A percentile compares a stretch with the other conserved stretches of the same genome.
These are phyloP conservation scores for Strigops habroptila DNA, from an alignment of 2,113 vertebrate species.

Conservation along the genomic window DNA sequence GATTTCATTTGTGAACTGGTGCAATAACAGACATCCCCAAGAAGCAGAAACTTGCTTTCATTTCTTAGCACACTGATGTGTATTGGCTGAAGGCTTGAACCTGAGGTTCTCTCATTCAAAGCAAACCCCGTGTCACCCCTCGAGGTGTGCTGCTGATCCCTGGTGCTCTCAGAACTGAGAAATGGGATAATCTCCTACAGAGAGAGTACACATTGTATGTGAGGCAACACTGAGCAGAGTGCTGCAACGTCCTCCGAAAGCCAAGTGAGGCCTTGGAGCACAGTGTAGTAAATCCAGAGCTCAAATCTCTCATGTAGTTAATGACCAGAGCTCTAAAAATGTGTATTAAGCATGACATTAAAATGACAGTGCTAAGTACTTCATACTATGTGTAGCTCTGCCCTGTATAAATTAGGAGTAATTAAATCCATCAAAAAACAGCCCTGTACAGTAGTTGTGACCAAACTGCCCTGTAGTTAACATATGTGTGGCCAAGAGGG, in stretches of 20 bases:
- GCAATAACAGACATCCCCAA: not conserved
- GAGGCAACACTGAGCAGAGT: not conserved
- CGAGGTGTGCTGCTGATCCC: not conserved
- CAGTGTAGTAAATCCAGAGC: not conserved
- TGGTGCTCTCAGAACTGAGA: not conserved
- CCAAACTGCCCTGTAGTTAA: not conserved
- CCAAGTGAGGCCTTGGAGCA: not conserved
- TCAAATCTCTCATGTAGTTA: not conserved
- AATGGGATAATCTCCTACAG: fast-evolving
- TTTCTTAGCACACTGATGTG: not conserved
- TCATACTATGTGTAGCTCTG: not conserved
- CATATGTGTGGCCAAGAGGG: not conserved
- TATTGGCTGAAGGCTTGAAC: not conserved
- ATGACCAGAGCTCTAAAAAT: constrained; percentile 8
- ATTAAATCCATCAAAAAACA: not conserved
- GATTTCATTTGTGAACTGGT: not conserved
- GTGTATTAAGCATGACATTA: not conserved
- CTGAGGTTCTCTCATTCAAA: not conserved
- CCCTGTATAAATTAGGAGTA: not conserved
- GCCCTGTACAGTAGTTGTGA: not conserved
- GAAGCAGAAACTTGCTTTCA: not conserved
- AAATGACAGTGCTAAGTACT: not conserved
- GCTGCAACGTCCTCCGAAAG: not conserved
- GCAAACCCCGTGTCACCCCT: not conserved
- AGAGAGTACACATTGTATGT: fast-evolving